These are phyloP conservation scores for Eonycteris spelaea DNA, from an alignment of 2,113 vertebrate species.

Conservation along the genomic window DNA sequence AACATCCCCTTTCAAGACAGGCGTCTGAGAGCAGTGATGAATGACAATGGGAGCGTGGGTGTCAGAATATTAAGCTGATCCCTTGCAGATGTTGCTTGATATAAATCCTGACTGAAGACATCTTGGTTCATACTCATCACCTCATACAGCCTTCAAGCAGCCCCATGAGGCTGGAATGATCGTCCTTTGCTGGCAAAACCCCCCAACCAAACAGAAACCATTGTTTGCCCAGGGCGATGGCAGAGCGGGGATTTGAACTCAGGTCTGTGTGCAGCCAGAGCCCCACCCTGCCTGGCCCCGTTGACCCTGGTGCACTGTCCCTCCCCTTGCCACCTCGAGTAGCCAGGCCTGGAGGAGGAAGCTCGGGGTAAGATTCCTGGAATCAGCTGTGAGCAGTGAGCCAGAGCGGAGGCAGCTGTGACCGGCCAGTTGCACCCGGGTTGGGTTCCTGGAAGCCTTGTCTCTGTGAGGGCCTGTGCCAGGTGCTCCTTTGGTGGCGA, in stretches of 20 bases:
- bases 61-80: neutral
- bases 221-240: neutral
- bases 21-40: neutral
- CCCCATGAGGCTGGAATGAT: neutral
- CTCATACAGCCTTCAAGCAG: neutral
- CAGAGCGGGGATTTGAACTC: neutral
- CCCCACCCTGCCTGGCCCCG: neutral
- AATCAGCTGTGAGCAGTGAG: neutral
- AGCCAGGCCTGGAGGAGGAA: neutral
- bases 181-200: neutral
- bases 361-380: neutral
- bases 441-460: neutral
- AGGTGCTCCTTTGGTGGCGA: neutral
- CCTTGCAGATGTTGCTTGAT: neutral
- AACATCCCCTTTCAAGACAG: neutral
- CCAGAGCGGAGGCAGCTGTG: neutral
- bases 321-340: neutral
- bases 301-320: rapidly evolving
- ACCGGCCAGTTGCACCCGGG: rapidly evolving
- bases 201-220: neutral
- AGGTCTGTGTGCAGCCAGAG: neutral
- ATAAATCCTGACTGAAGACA: neutral
- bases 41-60: neutral
- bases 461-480: neutral
- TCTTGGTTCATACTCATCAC: neutral